These are phyloP conservation scores for Toxotes jaculatrix DNA, from an alignment of 2,113 vertebrate genomes.

Conservation along the genomic window DNA sequence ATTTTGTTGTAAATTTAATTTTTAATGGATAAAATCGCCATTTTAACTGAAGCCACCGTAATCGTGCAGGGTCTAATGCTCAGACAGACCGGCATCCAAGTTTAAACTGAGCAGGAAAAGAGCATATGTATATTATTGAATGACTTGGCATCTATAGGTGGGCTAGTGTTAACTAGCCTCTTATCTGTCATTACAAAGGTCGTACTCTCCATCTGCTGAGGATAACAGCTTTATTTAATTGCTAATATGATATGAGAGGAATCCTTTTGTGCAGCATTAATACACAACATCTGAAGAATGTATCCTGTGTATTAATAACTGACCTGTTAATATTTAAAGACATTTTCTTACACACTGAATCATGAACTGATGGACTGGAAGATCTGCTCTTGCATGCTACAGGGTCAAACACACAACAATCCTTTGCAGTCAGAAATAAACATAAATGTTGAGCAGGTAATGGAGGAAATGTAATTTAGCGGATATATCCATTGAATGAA, in stretches of 20 bases:
- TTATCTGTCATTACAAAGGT: background rate
- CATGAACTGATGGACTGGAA: slow-evolving; percentile 23
- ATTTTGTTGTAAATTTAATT: too few relatives aligned
- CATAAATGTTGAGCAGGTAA: slow-evolving; percentile 18
- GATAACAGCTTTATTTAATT: slow-evolving; percentile 1
- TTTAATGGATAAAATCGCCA: too few relatives aligned
- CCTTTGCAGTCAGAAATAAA: slow-evolving; percentile 34
- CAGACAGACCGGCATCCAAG: too few relatives aligned
- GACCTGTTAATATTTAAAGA: background rate
- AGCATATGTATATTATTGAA: background rate
- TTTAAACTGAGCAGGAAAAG: background rate
- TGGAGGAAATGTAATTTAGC: slow-evolving; percentile 17
- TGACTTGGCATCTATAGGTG: background rate
- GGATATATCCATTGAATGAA: slow-evolving; percentile 38
- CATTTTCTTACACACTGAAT: slow-evolving; percentile 33
- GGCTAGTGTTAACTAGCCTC: background rate
- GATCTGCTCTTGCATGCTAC: slow-evolving; percentile 10
- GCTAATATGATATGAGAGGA: background rate
- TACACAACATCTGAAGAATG: background rate
- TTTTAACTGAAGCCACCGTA: too few relatives aligned
- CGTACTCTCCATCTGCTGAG: background rate
- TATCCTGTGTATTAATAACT: background rate
- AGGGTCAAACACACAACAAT: slow-evolving; percentile 23
- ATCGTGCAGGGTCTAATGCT: too few relatives aligned
- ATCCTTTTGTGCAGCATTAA: slow-evolving; percentile 10